These are phyloP conservation scores for Callospermophilus lateralis DNA, from an alignment of 2,113 vertebrate species.

Conservation along the genomic window DNA sequence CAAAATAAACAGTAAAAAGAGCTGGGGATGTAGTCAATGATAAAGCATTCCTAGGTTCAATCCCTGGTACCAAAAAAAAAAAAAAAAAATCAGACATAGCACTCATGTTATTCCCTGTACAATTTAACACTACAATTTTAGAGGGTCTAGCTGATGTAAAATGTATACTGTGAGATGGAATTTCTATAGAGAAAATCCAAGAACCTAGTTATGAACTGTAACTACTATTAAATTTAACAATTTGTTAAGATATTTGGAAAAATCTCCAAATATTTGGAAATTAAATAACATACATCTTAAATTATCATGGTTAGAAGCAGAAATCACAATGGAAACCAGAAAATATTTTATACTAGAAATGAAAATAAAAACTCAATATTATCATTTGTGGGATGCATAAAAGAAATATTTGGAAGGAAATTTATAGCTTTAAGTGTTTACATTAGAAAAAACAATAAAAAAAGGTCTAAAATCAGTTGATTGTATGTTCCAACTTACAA, in stretches of 20 bases:
- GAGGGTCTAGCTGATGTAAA: not conserved
- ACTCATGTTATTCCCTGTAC: not conserved
- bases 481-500: not conserved
- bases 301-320: not conserved
- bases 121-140: not conserved
- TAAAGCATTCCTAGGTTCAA: too few relatives aligned
- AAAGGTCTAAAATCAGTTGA: not conserved
- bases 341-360: not conserved
- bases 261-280: conserved; percentile 38
- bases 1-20: too few relatives aligned
- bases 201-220: not conserved
- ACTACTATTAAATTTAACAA: not conserved
- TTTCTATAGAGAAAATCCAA: not conserved
- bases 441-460: too few relatives aligned
- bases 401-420: not conserved
- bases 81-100: not conserved
- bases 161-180: not conserved
- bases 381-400: not conserved
- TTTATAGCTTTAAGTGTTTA: not conserved
- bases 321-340: not conserved
- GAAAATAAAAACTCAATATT: not conserved
- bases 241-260: not conserved
- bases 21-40: too few relatives aligned
- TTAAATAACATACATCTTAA: not conserved
- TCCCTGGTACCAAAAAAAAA: too few relatives aligned